Percentiles rank a stretch among this genome's conserved stretches.
phyloP scores from a whole-genome alignment of 2,888 invertebrate genomes.

The Cosmia pyralina region DNA sequence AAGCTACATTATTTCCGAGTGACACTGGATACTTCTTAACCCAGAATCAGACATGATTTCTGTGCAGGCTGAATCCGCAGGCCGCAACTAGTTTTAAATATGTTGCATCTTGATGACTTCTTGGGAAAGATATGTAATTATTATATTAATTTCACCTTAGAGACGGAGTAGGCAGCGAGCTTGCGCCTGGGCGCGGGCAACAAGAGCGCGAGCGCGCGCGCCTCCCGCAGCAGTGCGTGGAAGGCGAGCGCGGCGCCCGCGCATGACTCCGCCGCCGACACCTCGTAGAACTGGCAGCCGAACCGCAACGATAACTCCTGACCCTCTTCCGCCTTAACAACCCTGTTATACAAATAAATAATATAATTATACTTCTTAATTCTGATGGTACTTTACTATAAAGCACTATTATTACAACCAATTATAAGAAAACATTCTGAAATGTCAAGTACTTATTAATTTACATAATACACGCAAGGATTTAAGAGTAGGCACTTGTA shows the following conservation, averaged over 20 bases:
- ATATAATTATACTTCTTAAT: not conserved
- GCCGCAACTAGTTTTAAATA: too few species aligned
- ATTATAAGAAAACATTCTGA: constrained; percentile 24
- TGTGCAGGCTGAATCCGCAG: too few species aligned
- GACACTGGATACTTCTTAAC: too few species aligned
- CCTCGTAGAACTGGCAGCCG: constrained; percentile 96
- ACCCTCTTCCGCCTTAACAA: constrained; percentile 93
- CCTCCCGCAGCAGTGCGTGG: constrained; percentile 93
- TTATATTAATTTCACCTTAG: too few species aligned
- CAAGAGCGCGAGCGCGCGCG: constrained; percentile 93
- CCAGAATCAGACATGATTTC: not conserved
- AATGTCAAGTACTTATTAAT: constrained; percentile 54
- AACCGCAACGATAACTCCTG: constrained; percentile 94
- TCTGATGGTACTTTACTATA: not conserved
- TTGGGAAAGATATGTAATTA: constrained; percentile 77
- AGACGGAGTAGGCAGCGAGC: constrained; percentile 94
- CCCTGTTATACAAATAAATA: constrained; percentile 85
- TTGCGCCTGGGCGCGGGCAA: constrained; percentile 93
- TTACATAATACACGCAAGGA: constrained; percentile 46
- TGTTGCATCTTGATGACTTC: not conserved
- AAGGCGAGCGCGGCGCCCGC: constrained; percentile 95
- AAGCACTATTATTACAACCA: constrained; percentile 36
- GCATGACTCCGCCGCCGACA: constrained; percentile 95
- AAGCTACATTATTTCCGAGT: not conserved
- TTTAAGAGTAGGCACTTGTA: constrained; percentile 26